These are phyloP conservation scores for Pyralis farinalis DNA, from an alignment of 2,888 invertebrate species.

Conservation along the genomic window DNA sequence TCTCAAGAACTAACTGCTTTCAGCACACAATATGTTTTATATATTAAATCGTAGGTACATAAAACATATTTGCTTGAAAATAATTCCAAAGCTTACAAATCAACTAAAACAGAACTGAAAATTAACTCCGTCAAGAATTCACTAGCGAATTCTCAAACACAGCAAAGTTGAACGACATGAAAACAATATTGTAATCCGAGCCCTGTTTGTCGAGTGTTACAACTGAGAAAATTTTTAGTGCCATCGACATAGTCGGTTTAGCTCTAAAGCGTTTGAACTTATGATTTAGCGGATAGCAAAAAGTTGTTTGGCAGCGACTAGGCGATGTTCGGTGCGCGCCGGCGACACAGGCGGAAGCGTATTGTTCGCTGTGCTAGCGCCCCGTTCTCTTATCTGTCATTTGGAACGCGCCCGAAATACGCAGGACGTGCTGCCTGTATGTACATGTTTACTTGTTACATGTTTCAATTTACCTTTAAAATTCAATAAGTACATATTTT, in stretches of 20 bases:
- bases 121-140: constrained; percentile 4
- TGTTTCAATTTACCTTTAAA: neutral
- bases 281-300: neutral
- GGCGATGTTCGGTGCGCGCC: constrained; percentile 20
- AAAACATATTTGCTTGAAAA: too few relatives aligned
- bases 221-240: constrained; percentile 2
- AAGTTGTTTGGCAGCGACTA: neutral
- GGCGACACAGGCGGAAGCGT: constrained; percentile 54
- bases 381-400: constrained; percentile 29
- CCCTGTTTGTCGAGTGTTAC: constrained; percentile 5
- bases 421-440: constrained; percentile 11
- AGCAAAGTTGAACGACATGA: constrained; percentile 2
- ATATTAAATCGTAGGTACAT: too few relatives aligned
- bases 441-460: neutral
- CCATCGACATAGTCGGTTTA: neutral
- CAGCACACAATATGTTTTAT: too few relatives aligned
- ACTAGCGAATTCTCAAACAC: constrained; percentile 2
- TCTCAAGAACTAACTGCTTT: too few relatives aligned
- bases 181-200: constrained; percentile 6
- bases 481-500: too few relatives aligned
- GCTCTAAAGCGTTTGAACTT: constrained; percentile 2
- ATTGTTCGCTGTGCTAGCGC: constrained; percentile 35
- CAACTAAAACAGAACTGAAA: neutral
- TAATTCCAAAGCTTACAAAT: too few relatives aligned
- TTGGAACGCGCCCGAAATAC: constrained; percentile 27